These are phyloP conservation scores for Sarcophaga caerulescens DNA, from an alignment of 2,888 invertebrate species.

Conservation along the genomic window DNA sequence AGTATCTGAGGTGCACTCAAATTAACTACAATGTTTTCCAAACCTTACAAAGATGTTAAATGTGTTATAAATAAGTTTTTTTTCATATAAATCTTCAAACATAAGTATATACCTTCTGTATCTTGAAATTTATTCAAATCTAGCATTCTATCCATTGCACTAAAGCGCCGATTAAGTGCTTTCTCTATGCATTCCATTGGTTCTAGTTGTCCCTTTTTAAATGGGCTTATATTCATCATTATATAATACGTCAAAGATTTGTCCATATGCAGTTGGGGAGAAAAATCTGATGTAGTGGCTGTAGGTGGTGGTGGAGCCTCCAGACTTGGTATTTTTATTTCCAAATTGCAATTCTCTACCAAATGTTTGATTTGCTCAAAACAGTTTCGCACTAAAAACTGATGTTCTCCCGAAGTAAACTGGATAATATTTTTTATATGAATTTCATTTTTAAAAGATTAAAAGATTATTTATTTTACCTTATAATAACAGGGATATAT, in stretches of 20 bases:
- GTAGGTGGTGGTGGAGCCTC: constrained; percentile 51
- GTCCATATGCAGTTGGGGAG: constrained; percentile 63
- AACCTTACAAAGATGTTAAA: constrained; percentile 53
- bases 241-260: constrained; percentile 72
- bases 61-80: neutral
- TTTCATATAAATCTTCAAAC: neutral
- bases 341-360: constrained; percentile 72
- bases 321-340: constrained; percentile 72
- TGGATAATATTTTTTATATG: constrained; percentile 38
- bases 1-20: constrained; percentile 75
- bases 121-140: constrained; percentile 76
- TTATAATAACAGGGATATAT: constrained; percentile 79
- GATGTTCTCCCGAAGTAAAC: constrained; percentile 75
- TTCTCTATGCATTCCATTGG: constrained; percentile 74
- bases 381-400: constrained; percentile 77
- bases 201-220: constrained; percentile 74
- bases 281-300: constrained; percentile 41
- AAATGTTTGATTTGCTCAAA: constrained; percentile 75
- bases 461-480: constrained; percentile 63
- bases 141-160: constrained; percentile 74
- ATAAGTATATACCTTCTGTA: constrained; percentile 68
- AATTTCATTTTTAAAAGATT: neutral
- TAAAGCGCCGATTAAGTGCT: constrained; percentile 74
- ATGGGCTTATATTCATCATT: constrained; percentile 75
- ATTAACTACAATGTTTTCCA: constrained; percentile 75